Evolutionary conservation across 2,888 invertebrate genomes (phyloP).

Genomic region (Leucophora obtusa): DNA sequence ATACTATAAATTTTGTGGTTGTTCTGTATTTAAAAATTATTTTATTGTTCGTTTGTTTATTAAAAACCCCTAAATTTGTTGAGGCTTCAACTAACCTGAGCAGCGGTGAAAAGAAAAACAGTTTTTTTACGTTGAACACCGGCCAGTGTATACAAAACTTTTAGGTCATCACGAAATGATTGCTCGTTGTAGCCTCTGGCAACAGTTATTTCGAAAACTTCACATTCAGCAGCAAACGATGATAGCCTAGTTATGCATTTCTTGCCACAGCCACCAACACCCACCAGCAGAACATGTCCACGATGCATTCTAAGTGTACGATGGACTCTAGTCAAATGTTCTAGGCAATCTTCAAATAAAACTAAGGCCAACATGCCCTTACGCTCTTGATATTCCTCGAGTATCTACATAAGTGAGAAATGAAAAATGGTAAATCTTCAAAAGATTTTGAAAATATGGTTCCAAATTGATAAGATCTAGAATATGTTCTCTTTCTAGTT

Average conservation of each 20-base stretch:
- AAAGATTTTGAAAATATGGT: too few relatives aligned
- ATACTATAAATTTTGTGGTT: too few relatives aligned
- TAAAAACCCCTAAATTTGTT: too few relatives aligned
- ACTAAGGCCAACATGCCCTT: slow-evolving; percentile 87
- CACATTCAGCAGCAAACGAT: slow-evolving; percentile 90
- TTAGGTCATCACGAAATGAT: slow-evolving; percentile 92
- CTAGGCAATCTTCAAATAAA: slow-evolving; percentile 93
- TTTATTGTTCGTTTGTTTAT: too few relatives aligned
- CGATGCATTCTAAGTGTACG: slow-evolving; percentile 87
- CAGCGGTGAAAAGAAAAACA: slow-evolving; percentile 90
- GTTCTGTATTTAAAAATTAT: too few relatives aligned
- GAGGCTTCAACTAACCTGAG: slow-evolving; percentile 81
- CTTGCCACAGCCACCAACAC: slow-evolving; percentile 94
- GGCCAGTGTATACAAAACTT: slow-evolving; percentile 86
- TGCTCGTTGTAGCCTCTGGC: slow-evolving; percentile 92
- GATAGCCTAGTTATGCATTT: slow-evolving; percentile 88
- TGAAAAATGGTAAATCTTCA: too few relatives aligned
- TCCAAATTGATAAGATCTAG: too few relatives aligned
- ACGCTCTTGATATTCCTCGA: slow-evolving; percentile 91
- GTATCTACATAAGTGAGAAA: slow-evolving; percentile 81
- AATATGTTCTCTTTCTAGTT: background rate
- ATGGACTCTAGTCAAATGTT: slow-evolving; percentile 93
- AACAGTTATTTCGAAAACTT: slow-evolving; percentile 89
- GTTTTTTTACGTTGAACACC: slow-evolving; percentile 89
- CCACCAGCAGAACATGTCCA: slow-evolving; percentile 91